These are phyloP conservation scores for Catonia carolina DNA, from an alignment of 2,888 invertebrate genomes.

Conservation along the genomic window DNA sequence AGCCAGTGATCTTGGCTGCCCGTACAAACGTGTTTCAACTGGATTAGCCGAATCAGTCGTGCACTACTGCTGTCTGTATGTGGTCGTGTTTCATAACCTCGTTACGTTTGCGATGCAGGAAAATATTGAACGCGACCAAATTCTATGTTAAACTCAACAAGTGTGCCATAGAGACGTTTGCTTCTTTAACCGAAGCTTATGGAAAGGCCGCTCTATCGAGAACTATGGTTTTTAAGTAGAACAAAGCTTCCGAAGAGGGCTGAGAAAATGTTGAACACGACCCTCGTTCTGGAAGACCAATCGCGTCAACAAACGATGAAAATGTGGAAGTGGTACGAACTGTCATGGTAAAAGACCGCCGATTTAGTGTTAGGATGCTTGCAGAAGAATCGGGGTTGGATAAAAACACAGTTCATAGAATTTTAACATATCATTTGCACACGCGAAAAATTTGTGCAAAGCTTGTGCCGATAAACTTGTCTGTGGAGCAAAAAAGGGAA, in stretches of 20 bases:
- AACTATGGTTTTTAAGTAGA: not conserved
- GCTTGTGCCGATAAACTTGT: not conserved
- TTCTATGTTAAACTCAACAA: too few relatives aligned
- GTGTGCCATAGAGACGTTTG: too few relatives aligned
- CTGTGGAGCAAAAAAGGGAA: too few relatives aligned
- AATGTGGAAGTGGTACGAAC: not conserved
- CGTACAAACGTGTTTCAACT: too few relatives aligned
- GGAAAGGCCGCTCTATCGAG: too few relatives aligned
- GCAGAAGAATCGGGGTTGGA: not conserved
- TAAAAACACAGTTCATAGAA: not conserved
- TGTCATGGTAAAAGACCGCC: not conserved
- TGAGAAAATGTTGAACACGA: not conserved
- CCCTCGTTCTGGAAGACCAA: not conserved
- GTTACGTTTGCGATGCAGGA: too few relatives aligned
- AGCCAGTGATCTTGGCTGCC: too few relatives aligned
- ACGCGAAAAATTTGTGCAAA: not conserved
- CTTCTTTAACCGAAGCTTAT: too few relatives aligned
- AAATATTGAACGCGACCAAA: too few relatives aligned
- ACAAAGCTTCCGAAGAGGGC: not conserved
- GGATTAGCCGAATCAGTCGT: too few relatives aligned
- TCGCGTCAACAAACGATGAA: not conserved
- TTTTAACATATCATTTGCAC: not conserved
- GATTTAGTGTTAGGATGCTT: not conserved
- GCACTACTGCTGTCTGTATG: too few relatives aligned
- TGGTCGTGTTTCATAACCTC: too few relatives aligned